Evolutionary conservation across 2,113 vertebrate genomes (phyloP).

Genomic region (Triplophysa rosa): DNA sequence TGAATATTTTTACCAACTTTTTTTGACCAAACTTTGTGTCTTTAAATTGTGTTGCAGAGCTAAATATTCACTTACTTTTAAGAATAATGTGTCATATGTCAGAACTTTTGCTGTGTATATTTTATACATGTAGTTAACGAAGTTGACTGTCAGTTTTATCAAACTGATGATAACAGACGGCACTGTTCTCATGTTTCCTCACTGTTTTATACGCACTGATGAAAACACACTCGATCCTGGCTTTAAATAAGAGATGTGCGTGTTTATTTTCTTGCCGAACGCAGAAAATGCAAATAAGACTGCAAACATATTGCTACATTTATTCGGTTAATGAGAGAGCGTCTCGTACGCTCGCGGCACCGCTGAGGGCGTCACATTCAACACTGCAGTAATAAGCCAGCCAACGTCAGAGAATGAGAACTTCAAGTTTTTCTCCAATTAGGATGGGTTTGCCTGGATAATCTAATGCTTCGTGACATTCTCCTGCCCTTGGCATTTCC

Average conservation of each 20-base stretch:
- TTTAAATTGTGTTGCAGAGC: too few relatives aligned
- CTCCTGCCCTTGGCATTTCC: constrained; percentile 48
- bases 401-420: constrained; percentile 48
- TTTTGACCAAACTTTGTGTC: too few relatives aligned
- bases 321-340: constrained; percentile 65
- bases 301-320: constrained; percentile 59
- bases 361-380: constrained; percentile 57
- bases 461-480: constrained; percentile 66
- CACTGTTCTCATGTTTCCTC: background rate
- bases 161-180: background rate
- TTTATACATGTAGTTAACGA: too few relatives aligned
- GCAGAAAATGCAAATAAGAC: constrained; percentile 46
- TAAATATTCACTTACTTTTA: too few relatives aligned
- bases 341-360: constrained; percentile 56
- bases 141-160: too few relatives aligned
- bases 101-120: too few relatives aligned
- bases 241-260: background rate
- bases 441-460: constrained; percentile 57
- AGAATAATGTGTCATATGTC: too few relatives aligned
- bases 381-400: constrained; percentile 49
- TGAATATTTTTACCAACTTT: too few relatives aligned
- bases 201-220: background rate
- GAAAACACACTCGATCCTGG: background rate
- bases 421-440: constrained; percentile 61
- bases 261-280: constrained; percentile 24